A percentile compares a stretch with the other conserved stretches of the same genome.
Conservation (phyloP, 2,888 invertebrate genomes). For the Caenorhabditis imperialis region DNA sequence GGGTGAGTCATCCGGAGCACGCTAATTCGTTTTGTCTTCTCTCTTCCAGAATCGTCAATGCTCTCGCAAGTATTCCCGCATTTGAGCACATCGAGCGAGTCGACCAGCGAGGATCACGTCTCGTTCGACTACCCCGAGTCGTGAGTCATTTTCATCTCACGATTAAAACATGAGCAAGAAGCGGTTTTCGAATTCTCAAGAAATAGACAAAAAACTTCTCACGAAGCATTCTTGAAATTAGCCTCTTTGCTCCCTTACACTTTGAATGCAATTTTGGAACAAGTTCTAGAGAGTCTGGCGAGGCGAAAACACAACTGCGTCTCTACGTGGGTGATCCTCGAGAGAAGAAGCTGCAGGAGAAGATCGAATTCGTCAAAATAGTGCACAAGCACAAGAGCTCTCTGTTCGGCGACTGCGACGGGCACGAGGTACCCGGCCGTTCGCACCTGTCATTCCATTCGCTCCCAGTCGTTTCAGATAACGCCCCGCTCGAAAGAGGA, state of each 20-base stretch:
- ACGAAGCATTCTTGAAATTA: too few species aligned
- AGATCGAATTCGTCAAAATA: conserved; percentile 58
- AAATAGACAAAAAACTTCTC: too few species aligned
- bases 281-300: conserved; percentile 22
- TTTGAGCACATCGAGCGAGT: conserved; percentile 40
- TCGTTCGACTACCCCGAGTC: conserved; percentile 32
- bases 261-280: background rate
- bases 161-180: background rate
- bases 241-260: background rate
- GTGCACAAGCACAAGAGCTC: conserved; percentile 54
- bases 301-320: conserved; percentile 35
- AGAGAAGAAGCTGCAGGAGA: conserved; percentile 56
- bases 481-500: conserved; percentile 60
- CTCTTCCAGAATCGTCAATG: conserved; percentile 28
- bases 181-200: too few species aligned
- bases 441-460: background rate
- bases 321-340: conserved; percentile 48
- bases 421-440: conserved; percentile 36
- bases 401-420: conserved; percentile 60
- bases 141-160: conserved; percentile 10
- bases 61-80: conserved; percentile 35
- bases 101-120: conserved; percentile 36
- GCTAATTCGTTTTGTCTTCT: too few species aligned
- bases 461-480: conserved; percentile 38
- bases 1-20: too few species aligned